Percentiles rank a stretch among this genome's conserved stretches.
phyloP scores from a whole-genome alignment of 53 echinoderm and acorn worm genomes.

The Paracentrotus lividus region DNA sequence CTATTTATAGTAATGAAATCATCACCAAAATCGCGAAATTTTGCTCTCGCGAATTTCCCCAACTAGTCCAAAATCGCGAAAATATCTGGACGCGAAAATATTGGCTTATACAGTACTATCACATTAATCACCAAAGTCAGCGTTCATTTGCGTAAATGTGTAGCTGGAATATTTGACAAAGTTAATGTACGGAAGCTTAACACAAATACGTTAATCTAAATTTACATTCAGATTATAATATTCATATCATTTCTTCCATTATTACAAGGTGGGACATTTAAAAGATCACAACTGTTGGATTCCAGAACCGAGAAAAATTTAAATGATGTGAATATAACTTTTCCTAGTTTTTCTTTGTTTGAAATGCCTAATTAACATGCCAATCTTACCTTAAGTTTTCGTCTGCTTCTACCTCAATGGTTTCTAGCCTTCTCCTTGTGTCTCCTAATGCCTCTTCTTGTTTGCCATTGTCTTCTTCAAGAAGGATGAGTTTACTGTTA shows the following conservation, averaged over 20 bases:
- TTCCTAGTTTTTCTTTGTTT: background rate
- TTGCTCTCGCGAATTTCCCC: too few species aligned
- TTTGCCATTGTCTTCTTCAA: conserved; percentile 71
- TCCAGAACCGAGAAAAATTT: background rate
- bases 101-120: too few species aligned
- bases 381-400: conserved; percentile 66
- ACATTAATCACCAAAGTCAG: background rate
- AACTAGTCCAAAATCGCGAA: too few species aligned
- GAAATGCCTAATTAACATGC: background rate
- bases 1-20: too few species aligned
- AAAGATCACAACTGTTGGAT: background rate
- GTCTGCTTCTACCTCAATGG: conserved; percentile 67
- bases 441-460: conserved; percentile 71
- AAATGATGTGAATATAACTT: background rate
- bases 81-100: too few species aligned
- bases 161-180: background rate
- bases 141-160: conserved; percentile 18
- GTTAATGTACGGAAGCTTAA: background rate
- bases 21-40: too few species aligned
- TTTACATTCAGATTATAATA: background rate
- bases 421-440: conserved; percentile 70
- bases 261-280: background rate
- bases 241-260: background rate
- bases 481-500: conserved; percentile 71
- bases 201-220: background rate